Conservation (phyloP, 2,888 invertebrate genomes). For the Acrobasis repandana region DNA sequence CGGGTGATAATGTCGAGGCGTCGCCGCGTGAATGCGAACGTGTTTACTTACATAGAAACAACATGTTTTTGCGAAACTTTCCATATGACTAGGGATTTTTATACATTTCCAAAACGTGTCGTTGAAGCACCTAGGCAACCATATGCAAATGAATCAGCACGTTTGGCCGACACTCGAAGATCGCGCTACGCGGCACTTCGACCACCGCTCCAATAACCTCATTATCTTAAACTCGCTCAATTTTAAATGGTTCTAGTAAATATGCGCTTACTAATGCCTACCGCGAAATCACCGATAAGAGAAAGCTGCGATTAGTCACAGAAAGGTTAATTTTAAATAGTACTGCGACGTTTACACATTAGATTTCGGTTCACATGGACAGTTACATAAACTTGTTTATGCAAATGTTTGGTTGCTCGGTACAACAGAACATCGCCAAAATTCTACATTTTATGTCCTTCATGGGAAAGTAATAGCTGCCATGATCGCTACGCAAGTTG, state of each 20-base stretch:
- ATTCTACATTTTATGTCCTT: slow-evolving; percentile 41
- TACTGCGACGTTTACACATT: slow-evolving; percentile 61
- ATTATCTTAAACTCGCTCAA: slow-evolving; percentile 49
- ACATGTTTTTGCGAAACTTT: slow-evolving; percentile 21
- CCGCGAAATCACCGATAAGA: slow-evolving; percentile 70
- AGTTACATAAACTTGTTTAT: slow-evolving; percentile 68
- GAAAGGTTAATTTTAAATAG: slow-evolving; percentile 73
- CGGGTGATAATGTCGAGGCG: not conserved
- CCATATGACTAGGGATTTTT: slow-evolving; percentile 23
- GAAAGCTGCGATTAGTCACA: slow-evolving; percentile 76
- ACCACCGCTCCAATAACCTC: slow-evolving; percentile 78
- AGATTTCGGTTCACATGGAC: slow-evolving; percentile 43
- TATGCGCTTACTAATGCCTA: slow-evolving; percentile 47
- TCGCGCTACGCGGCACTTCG: slow-evolving; percentile 77
- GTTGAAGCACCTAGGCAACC: slow-evolving; percentile 48
- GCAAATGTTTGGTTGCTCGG: slow-evolving; percentile 36
- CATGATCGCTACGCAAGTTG: slow-evolving; percentile 83
- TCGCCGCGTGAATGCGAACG: slow-evolving; percentile 2
- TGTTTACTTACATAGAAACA: slow-evolving; percentile 26
- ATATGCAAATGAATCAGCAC: slow-evolving; percentile 82
- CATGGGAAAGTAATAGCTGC: slow-evolving; percentile 78
- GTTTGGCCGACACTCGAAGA: slow-evolving; percentile 67
- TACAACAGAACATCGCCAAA: slow-evolving; percentile 37
- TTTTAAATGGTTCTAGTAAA: slow-evolving; percentile 46
- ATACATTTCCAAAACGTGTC: slow-evolving; percentile 37